A percentile compares a stretch with the other conserved stretches of the same genome.
These are phyloP conservation scores for Drosophila setifemur DNA, from an alignment of 1,140 invertebrate genomes.

Conservation along the genomic window DNA sequence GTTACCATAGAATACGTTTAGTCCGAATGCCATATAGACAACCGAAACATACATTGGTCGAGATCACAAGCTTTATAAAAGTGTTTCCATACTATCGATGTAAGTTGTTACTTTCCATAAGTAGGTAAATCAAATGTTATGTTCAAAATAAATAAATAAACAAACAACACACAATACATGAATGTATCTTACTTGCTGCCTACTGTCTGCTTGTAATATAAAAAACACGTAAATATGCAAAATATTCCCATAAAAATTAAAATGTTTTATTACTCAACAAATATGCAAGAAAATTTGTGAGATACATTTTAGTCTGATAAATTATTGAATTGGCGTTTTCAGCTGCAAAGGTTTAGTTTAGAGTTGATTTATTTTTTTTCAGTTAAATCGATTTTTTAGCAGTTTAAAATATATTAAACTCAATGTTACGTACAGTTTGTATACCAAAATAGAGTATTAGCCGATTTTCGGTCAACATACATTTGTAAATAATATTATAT, in stretches of 20 bases:
- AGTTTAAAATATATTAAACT: background rate
- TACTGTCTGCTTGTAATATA: background rate
- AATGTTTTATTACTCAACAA: background rate
- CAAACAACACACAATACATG: conserved; percentile 21
- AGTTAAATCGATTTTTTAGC: no score
- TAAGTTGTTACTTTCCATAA: conserved; percentile 44
- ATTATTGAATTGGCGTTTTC: no score
- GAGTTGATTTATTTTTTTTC: background rate
- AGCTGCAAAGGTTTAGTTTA: no score
- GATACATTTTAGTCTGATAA: no score
- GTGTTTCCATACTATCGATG: conserved; percentile 32
- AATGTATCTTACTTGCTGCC: conserved; percentile 7
- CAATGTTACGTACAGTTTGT: conserved; percentile 19
- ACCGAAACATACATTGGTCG: conserved; percentile 12
- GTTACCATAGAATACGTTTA: conserved; percentile 30
- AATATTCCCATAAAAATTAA: background rate
- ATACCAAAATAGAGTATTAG: conserved; percentile 43
- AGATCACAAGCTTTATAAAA: conserved; percentile 46
- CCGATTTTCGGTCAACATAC: conserved; percentile 18
- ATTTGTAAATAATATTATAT: conserved; percentile 1
- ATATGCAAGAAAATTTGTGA: no score
- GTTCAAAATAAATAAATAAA: conserved; percentile 20
- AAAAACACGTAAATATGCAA: background rate
- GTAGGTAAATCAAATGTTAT: conserved; percentile 32
- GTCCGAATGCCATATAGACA: conserved; percentile 40